Evolutionary conservation across 2,888 invertebrate genomes (phyloP).

Genomic region (Eupithecia subfuscata): DNA sequence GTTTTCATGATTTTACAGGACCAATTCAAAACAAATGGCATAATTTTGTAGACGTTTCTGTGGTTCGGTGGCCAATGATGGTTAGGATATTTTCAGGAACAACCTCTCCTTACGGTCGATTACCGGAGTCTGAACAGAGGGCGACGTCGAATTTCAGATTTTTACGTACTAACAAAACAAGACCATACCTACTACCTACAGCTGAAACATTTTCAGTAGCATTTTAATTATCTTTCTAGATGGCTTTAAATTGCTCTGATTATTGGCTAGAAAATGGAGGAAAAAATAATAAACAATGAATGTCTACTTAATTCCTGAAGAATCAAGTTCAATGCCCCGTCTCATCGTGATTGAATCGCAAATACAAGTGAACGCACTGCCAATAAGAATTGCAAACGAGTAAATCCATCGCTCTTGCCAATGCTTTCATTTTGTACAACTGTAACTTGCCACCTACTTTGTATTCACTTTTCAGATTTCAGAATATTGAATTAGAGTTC

Average conservation of each 20-base stretch:
- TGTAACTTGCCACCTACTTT: slow-evolving; percentile 3
- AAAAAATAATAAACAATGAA: not conserved
- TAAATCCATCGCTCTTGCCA: not conserved
- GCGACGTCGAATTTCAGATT: not conserved
- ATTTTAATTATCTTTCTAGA: not conserved
- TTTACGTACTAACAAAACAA: not conserved
- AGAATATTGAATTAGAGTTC: not conserved
- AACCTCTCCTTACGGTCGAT: not conserved
- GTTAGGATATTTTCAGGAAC: not conserved
- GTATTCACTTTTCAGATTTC: slow-evolving; percentile 11
- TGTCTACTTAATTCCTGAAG: not conserved
- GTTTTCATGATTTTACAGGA: not conserved
- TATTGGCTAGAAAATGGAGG: not conserved
- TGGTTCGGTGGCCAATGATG: not conserved
- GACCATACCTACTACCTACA: not conserved
- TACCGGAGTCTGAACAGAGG: not conserved
- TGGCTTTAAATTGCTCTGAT: not conserved
- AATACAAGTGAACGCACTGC: slow-evolving; percentile 24
- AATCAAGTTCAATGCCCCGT: slow-evolving; percentile 20
- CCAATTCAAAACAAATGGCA: not conserved
- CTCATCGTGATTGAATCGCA: slow-evolving; percentile 29
- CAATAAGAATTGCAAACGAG: slow-evolving; percentile 29
- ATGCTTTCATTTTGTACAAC: not conserved
- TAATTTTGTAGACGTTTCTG: not conserved
- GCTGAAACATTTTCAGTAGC: not conserved